Evolutionary conservation across 2,888 invertebrate species (phyloP).

Genomic region (Scrobipalpa atriplicella): DNA sequence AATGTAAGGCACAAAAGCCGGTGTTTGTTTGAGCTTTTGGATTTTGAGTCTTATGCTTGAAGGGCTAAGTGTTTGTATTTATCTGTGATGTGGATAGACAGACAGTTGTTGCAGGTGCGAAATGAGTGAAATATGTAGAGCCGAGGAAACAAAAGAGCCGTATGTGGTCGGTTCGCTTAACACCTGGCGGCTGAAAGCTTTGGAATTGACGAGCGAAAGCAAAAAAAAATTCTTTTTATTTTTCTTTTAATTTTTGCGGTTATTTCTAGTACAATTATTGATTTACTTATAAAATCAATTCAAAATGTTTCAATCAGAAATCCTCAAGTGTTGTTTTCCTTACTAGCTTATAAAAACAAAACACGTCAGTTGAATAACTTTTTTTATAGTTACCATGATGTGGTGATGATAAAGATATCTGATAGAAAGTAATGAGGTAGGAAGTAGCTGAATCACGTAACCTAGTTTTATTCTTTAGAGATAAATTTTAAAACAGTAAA

Average conservation of each 20-base stretch:
- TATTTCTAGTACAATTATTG: too few species aligned
- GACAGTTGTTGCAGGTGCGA: slow-evolving; percentile 46
- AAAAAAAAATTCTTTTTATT: slow-evolving; percentile 8
- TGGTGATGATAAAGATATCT: too few species aligned
- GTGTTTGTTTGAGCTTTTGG: background rate
- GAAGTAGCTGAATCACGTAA: background rate
- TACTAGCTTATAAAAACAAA: too few species aligned
- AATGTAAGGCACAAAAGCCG: slow-evolving; percentile 31
- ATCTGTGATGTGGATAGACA: background rate
- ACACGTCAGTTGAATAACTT: too few species aligned
- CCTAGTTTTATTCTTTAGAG: background rate
- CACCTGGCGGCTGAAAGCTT: slow-evolving; percentile 44
- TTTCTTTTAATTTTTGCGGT: too few species aligned
- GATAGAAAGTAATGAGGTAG: too few species aligned
- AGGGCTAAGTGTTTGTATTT: background rate
- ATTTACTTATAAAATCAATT: too few species aligned
- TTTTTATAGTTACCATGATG: too few species aligned
- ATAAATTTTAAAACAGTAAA: slow-evolving; percentile 3
- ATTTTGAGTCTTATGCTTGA: background rate
- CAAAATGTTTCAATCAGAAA: too few species aligned
- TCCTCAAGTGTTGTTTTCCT: too few species aligned
- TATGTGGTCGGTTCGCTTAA: slow-evolving; percentile 43
- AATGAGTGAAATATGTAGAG: slow-evolving; percentile 50
- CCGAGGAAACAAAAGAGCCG: slow-evolving; percentile 48
- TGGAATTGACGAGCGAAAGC: too few species aligned